These are phyloP conservation scores for Romanogobio albipinnatus DNA, from an alignment of 2,113 vertebrate species.

Conservation along the genomic window DNA sequence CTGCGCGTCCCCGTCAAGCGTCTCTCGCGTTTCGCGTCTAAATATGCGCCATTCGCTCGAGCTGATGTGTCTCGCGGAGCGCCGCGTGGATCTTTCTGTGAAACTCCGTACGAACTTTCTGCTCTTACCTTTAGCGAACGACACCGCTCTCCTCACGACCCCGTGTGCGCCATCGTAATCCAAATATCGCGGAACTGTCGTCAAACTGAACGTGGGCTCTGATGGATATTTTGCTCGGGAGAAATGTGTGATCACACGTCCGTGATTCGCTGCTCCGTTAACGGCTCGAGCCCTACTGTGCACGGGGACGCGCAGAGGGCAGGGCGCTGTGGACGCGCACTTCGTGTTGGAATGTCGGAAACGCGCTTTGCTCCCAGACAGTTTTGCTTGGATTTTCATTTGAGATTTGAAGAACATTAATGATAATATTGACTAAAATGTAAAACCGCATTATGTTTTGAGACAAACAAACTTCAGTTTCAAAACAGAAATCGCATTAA, in stretches of 20 bases:
- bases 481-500: not conserved
- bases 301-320: constrained; percentile 60
- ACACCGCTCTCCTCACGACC: constrained; percentile 33
- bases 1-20: not conserved
- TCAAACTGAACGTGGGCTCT: constrained; percentile 49
- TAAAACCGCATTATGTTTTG: not conserved
- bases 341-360: constrained; percentile 52
- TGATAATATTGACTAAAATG: not conserved
- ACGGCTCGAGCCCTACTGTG: constrained; percentile 68
- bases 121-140: constrained; percentile 60
- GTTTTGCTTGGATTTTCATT: not conserved
- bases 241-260: constrained; percentile 43
- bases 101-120: constrained; percentile 66
- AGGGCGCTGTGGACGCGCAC: constrained; percentile 66
- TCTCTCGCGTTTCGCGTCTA: not conserved
- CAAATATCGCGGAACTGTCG: constrained; percentile 48
- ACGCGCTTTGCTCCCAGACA: constrained; percentile 35
- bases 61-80: constrained; percentile 15
- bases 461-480: not conserved
- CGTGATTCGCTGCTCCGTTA: constrained; percentile 45
- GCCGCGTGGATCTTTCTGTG: constrained; percentile 43
- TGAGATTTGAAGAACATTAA: not conserved
- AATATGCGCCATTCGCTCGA: constrained; percentile 13
- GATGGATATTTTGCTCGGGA: constrained; percentile 48
- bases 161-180: constrained; percentile 46